A percentile compares a stretch with the other conserved stretches of the same genome.
phyloP scores from a whole-genome alignment of 30 jellyfish, hydroid and myxozoan species.

The Catostylus mosaicus region DNA sequence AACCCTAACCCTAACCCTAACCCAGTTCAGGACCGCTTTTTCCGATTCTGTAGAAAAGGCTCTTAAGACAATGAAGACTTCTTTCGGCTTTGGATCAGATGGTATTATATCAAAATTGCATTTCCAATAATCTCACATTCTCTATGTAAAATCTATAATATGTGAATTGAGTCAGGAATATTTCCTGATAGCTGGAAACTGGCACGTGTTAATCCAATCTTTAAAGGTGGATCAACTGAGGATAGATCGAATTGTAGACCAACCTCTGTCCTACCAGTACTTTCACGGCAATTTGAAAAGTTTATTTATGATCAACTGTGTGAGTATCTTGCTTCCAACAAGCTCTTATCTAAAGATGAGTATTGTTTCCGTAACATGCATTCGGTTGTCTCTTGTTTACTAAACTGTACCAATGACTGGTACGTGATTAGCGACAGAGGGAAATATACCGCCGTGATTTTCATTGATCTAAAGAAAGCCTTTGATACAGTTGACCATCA shows the following conservation, averaged over 20 bases:
- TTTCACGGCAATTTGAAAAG: too few relatives aligned
- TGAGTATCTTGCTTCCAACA: slow-evolving; percentile 18
- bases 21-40: slow-evolving; percentile 15
- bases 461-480: too few relatives aligned
- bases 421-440: slow-evolving; percentile 13
- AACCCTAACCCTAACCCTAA: neutral
- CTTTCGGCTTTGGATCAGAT: slow-evolving; percentile 44
- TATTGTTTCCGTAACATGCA: neutral
- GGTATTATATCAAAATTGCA: slow-evolving; percentile 9
- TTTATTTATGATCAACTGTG: too few relatives aligned
- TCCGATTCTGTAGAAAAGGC: slow-evolving; percentile 15
- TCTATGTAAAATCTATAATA: slow-evolving; percentile 47
- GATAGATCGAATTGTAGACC: too few relatives aligned
- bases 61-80: slow-evolving; percentile 29
- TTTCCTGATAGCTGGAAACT: too few relatives aligned
- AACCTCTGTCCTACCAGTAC: too few relatives aligned
- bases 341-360: neutral
- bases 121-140: slow-evolving; percentile 21
- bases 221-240: too few relatives aligned
- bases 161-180: slow-evolving; percentile 52
- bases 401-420: too few relatives aligned
- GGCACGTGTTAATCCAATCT: too few relatives aligned
- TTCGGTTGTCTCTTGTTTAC: neutral
- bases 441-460: slow-evolving; percentile 16
- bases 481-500: too few relatives aligned